Conservation (phyloP, 2,797 vertebrate genomes). For the Nannoperca obscura region DNA sequence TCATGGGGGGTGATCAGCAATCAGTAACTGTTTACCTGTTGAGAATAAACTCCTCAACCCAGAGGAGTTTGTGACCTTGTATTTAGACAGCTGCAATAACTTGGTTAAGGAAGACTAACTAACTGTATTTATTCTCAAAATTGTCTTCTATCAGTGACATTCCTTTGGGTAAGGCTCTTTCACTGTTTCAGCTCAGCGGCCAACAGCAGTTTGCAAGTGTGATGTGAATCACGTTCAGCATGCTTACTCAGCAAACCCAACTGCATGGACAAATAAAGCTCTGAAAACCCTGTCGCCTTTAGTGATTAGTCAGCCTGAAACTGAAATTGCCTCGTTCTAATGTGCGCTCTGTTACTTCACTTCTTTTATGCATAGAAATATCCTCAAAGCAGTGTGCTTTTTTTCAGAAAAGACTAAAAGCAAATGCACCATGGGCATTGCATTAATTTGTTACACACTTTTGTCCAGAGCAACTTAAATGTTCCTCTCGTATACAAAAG, state of each 20-base stretch:
- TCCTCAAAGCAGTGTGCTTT: neutral
- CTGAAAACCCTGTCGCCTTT: neutral
- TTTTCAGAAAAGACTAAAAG: neutral
- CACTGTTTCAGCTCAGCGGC: neutral
- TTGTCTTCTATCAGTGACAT: neutral
- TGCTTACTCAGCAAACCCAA: neutral
- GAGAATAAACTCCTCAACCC: neutral
- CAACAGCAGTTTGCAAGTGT: neutral
- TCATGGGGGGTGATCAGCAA: slow-evolving; percentile 20
- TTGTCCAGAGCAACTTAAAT: neutral
- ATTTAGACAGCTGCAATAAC: neutral
- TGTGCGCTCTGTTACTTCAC: neutral
- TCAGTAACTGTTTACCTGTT: slow-evolving; percentile 22
- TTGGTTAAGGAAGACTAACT: neutral
- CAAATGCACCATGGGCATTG: neutral
- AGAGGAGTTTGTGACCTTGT: slow-evolving; percentile 7
- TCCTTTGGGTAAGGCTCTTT: neutral
- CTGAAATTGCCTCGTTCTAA: neutral
- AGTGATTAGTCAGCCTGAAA: neutral
- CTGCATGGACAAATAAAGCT: neutral
- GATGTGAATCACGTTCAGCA: neutral
- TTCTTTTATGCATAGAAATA: neutral
- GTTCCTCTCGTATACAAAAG: neutral
- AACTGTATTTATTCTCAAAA: slow-evolving; percentile 5
- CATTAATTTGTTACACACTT: neutral